These are phyloP conservation scores for Callionymus lyra DNA, from an alignment of 2,113 vertebrate genomes.

Conservation along the genomic window DNA sequence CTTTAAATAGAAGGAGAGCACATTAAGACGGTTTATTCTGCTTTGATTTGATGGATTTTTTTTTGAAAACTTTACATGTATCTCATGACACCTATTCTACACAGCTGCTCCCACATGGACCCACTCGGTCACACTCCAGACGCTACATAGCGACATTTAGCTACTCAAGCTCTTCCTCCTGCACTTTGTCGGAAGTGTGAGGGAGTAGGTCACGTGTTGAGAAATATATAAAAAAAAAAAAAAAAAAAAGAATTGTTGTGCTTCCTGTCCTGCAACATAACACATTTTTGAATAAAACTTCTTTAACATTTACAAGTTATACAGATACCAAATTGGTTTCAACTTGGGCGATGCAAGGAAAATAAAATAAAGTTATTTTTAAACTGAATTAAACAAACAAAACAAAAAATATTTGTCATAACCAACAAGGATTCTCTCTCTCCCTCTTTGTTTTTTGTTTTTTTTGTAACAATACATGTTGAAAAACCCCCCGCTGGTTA, in stretches of 20 bases:
- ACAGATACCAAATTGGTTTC: conserved; percentile 82
- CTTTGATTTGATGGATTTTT: conserved; percentile 56
- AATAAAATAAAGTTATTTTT: conserved; percentile 70
- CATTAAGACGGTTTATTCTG: conserved; percentile 41
- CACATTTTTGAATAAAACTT: conserved; percentile 72
- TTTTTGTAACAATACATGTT: conserved; percentile 76
- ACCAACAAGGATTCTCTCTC: conserved; percentile 66
- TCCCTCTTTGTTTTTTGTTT: conserved; percentile 63
- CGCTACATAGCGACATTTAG: conserved; percentile 43
- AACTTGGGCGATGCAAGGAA: conserved; percentile 67
- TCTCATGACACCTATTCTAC: conserved; percentile 50
- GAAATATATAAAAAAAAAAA: conserved; percentile 54
- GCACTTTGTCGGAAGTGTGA: conserved; percentile 11
- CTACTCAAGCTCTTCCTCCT: conserved; percentile 10
- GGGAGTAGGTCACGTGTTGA: conserved; percentile 45
- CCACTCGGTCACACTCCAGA: conserved; percentile 37
- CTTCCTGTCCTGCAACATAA: conserved; percentile 69
- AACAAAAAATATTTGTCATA: conserved; percentile 79
- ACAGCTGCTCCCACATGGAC: conserved; percentile 54
- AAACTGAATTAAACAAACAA: conserved; percentile 61
- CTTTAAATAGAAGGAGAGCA: conserved; percentile 9
- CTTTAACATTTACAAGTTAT: conserved; percentile 76
- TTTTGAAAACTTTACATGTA: too few relatives aligned
- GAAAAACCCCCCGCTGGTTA: conserved; percentile 85
- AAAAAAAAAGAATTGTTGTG: conserved; percentile 66